phyloP scores from a whole-genome alignment of 2,113 vertebrate species.

The Entomyzon cyanotis region DNA sequence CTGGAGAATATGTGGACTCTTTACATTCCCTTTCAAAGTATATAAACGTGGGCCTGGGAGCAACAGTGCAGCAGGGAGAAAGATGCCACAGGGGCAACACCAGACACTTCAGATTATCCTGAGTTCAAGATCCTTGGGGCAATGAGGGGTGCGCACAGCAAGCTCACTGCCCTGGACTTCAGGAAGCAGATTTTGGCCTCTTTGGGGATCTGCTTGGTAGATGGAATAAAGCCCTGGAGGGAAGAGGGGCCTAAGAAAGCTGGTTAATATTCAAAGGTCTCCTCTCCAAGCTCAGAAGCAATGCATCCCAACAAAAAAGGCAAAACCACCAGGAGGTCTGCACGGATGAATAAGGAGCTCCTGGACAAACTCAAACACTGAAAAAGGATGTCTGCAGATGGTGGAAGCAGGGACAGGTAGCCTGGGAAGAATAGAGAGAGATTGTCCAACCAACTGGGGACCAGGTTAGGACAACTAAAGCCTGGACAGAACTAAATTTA shows the following conservation, averaged over 20 bases:
- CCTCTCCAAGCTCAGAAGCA: not conserved
- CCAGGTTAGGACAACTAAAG: not conserved
- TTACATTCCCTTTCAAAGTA: not conserved
- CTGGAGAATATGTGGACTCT: not conserved
- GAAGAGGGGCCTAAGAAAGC: not conserved
- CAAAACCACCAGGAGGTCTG: not conserved
- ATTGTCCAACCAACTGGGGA: not conserved
- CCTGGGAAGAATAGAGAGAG: not conserved
- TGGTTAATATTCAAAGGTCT: not conserved
- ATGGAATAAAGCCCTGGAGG: not conserved
- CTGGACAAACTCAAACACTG: not conserved
- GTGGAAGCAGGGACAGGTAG: not conserved
- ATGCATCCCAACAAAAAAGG: not conserved
- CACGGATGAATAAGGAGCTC: not conserved
- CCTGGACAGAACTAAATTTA: not conserved
- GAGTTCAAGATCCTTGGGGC: not conserved
- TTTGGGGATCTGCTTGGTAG: not conserved
- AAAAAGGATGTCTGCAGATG: not conserved
- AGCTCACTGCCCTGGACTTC: not conserved
- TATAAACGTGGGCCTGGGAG: not conserved
- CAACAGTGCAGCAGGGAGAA: not conserved
- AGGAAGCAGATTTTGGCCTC: not conserved
- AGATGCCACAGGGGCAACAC: not conserved
- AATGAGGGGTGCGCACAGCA: not conserved
- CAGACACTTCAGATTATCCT: not conserved